These are phyloP conservation scores for Littorina saxatilis DNA, from an alignment of 1,140 invertebrate genomes.

Conservation along the genomic window DNA sequence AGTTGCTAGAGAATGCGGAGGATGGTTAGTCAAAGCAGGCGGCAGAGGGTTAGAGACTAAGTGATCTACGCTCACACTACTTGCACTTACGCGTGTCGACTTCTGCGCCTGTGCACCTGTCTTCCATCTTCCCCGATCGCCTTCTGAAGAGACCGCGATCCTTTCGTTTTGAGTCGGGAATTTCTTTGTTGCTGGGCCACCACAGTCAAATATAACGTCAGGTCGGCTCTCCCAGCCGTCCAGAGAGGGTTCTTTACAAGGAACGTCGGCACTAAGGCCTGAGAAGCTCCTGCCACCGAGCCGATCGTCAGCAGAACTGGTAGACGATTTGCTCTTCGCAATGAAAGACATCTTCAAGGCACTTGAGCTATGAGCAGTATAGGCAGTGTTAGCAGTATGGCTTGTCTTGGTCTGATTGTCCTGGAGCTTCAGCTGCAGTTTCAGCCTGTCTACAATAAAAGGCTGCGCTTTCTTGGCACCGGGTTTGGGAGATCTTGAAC, in stretches of 20 bases:
- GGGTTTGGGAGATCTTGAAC: not conserved
- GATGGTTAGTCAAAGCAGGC: too few relatives aligned
- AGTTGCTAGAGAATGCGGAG: too few relatives aligned
- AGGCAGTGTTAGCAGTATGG: not conserved
- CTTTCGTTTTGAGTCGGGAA: too few relatives aligned
- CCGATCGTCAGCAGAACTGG: not conserved
- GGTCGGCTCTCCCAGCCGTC: conserved; percentile 21
- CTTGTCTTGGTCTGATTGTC: not conserved
- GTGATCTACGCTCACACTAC: too few relatives aligned
- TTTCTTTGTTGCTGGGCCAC: too few relatives aligned
- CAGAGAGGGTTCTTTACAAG: not conserved
- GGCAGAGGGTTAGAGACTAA: too few relatives aligned
- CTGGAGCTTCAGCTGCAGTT: not conserved
- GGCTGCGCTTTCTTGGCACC: not conserved
- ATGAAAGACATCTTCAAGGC: conserved; percentile 18
- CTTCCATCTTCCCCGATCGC: too few relatives aligned
- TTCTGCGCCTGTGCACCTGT: too few relatives aligned
- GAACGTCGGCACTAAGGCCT: not conserved
- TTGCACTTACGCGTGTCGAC: too few relatives aligned
- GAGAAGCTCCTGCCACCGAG: not conserved
- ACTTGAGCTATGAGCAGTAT: not conserved
- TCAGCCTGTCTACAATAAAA: not conserved
- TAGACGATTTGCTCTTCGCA: not conserved
- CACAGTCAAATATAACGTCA: conserved; percentile 17
- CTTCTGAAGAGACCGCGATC: not conserved